Conservation (phyloP, 1,140 invertebrate species). For the Monomorium pharaonis region DNA sequence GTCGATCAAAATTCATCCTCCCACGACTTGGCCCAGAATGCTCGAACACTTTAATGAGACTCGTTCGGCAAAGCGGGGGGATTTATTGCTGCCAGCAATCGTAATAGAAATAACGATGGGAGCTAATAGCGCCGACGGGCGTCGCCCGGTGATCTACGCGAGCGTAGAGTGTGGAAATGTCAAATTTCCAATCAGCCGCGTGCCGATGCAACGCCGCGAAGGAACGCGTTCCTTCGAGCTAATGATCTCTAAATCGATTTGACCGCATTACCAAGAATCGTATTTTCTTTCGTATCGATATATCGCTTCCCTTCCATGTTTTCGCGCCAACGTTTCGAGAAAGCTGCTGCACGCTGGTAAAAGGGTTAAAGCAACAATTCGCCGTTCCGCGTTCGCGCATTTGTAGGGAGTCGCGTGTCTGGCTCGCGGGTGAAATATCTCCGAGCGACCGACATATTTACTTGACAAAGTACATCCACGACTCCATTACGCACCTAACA, state of each 20-base stretch:
- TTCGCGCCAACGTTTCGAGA: background rate
- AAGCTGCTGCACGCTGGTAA: background rate
- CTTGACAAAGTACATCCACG: constrained; percentile 59
- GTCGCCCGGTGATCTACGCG: background rate
- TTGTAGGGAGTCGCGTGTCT: constrained; percentile 36
- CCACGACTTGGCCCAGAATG: constrained; percentile 17
- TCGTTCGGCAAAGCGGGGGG: background rate
- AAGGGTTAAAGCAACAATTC: background rate
- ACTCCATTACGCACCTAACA: constrained; percentile 57
- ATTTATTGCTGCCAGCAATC: constrained; percentile 21
- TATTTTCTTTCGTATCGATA: background rate
- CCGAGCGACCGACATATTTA: constrained; percentile 48
- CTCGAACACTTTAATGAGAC: constrained; percentile 1
- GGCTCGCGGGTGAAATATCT: constrained; percentile 44
- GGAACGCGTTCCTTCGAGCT: background rate
- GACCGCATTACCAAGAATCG: background rate
- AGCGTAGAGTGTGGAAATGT: constrained; percentile 26
- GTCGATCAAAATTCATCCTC: constrained; percentile 2
- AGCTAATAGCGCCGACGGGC: background rate
- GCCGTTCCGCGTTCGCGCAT: background rate
- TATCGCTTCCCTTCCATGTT: background rate
- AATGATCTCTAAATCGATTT: constrained; percentile 17
- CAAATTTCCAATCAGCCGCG: constrained; percentile 37
- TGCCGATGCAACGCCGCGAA: background rate
- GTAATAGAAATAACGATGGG: constrained; percentile 14